Conservation (phyloP, 2,797 vertebrate genomes). For the Hemibagrus guttatus region DNA sequence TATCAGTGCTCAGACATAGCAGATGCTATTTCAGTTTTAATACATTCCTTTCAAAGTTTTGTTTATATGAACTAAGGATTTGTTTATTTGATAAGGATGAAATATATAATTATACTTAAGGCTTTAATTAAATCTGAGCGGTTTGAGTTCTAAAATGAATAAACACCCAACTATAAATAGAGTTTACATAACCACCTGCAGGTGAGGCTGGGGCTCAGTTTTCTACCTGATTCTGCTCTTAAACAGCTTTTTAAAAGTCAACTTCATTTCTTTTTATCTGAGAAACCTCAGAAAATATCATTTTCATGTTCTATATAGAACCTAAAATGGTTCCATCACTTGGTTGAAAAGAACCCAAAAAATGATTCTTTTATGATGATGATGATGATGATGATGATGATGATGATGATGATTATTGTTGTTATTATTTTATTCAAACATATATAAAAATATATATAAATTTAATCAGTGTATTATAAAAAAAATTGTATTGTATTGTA, state of each 20-base stretch:
- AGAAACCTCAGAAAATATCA: neutral
- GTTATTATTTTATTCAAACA: no score
- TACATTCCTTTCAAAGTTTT: neutral
- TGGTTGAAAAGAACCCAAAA: no score
- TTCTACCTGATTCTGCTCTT: neutral
- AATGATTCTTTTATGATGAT: no score
- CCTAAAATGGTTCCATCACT: no score
- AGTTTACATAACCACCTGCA: constrained; percentile 4
- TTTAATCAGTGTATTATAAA: no score
- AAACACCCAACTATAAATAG: neutral
- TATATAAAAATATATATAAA: no score
- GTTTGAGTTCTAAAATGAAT: neutral
- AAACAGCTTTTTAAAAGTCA: neutral
- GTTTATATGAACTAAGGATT: neutral
- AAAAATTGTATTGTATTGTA: no score
- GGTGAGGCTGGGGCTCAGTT: neutral
- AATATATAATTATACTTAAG: neutral
- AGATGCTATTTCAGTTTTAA: neutral
- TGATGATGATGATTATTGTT: no score
- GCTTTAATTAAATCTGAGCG: neutral
- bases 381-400: no score
- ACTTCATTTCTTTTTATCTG: neutral
- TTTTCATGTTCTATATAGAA: neutral
- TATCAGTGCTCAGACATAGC: neutral
- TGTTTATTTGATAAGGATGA: neutral